phyloP scores from a whole-genome alignment of 1,140 invertebrate genomes.

The Callitettix versicolor region DNA sequence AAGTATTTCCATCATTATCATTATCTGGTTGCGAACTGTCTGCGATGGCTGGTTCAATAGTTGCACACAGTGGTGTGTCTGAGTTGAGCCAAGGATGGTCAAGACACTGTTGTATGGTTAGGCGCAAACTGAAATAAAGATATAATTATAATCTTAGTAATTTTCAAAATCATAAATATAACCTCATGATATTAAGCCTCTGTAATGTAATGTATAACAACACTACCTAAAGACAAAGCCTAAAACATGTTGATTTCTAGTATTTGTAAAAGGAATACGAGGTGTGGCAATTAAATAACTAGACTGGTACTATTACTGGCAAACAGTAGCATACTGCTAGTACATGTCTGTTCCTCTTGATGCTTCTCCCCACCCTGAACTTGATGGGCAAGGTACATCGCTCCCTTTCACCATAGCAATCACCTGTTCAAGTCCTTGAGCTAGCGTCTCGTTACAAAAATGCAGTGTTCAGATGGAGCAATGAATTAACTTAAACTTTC shows the following conservation, averaged over 20 bases:
- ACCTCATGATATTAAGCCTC: background rate
- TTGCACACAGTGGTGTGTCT: background rate
- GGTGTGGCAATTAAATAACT: too few relatives aligned
- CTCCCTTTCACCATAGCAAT: too few relatives aligned
- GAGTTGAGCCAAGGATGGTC: constrained; percentile 46
- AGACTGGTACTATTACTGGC: background rate
- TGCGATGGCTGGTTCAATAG: background rate
- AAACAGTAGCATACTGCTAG: too few relatives aligned
- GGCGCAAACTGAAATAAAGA: constrained; percentile 30
- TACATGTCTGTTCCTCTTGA: too few relatives aligned
- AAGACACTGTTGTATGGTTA: constrained; percentile 51
- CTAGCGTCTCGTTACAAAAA: too few relatives aligned
- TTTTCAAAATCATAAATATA: too few relatives aligned
- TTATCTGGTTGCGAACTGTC: background rate
- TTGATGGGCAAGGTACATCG: too few relatives aligned
- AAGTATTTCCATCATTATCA: background rate
- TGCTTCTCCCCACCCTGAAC: too few relatives aligned
- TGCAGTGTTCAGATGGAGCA: too few relatives aligned
- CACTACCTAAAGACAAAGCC: background rate
- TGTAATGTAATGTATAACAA: background rate
- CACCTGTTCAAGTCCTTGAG: too few relatives aligned
- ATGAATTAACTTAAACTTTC: too few relatives aligned
- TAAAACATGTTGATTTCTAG: background rate
- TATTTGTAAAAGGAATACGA: too few relatives aligned
- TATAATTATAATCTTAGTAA: background rate